phyloP scores from a whole-genome alignment of 2,113 vertebrate species.

The Cottus gobio region DNA sequence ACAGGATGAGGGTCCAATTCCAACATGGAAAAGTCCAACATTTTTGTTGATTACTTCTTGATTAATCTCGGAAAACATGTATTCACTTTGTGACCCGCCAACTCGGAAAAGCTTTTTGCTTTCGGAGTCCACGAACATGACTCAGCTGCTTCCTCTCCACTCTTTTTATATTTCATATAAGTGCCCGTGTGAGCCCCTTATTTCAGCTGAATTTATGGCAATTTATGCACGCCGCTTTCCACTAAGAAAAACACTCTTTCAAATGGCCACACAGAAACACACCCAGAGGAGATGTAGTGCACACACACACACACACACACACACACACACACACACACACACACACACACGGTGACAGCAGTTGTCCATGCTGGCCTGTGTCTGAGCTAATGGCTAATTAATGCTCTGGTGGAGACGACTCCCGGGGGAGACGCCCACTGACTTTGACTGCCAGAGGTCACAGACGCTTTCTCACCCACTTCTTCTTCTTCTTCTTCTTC shows the following conservation, averaged over 20 bases:
- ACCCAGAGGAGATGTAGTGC: slow-evolving; percentile 12
- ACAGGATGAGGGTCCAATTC: too few species aligned
- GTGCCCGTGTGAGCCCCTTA: slow-evolving; percentile 11
- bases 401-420: slow-evolving; percentile 58
- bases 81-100: neutral
- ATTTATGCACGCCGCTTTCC: slow-evolving; percentile 37
- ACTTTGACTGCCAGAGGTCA: slow-evolving; percentile 72
- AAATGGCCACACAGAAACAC: slow-evolving; percentile 19
- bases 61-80: neutral
- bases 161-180: slow-evolving; percentile 33
- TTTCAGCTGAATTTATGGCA: slow-evolving; percentile 13
- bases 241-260: slow-evolving; percentile 35
- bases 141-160: slow-evolving; percentile 13
- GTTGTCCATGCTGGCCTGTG: slow-evolving; percentile 45
- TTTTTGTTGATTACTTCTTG: neutral
- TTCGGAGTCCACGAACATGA: slow-evolving; percentile 6
- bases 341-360: slow-evolving; percentile 32
- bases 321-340: neutral
- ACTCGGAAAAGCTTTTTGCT: neutral
- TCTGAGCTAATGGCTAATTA: slow-evolving; percentile 77
- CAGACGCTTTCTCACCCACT: slow-evolving; percentile 29
- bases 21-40: too few species aligned
- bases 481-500: slow-evolving; percentile 17
- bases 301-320: neutral
- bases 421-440: slow-evolving; percentile 61